phyloP scores from a whole-genome alignment of 2,888 invertebrate species.

The Drosophila yooni region DNA sequence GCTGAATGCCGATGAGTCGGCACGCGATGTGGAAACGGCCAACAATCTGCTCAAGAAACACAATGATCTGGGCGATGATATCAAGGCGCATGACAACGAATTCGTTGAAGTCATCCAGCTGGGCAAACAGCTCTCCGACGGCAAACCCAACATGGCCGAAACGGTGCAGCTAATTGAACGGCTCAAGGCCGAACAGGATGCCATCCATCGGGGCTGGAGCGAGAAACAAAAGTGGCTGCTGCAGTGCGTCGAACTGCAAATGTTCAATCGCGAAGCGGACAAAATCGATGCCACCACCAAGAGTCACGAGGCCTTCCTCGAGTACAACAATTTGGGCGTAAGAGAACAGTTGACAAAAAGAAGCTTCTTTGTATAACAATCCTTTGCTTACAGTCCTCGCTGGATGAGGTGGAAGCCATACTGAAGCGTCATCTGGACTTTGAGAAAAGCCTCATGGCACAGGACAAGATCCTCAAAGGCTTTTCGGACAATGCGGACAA shows the following conservation, averaged over 20 bases:
- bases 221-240: conserved; percentile 94
- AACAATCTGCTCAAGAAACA: conserved; percentile 95
- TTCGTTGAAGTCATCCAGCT: conserved; percentile 93
- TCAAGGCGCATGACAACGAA: conserved; percentile 95
- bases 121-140: conserved; percentile 90
- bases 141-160: conserved; percentile 91
- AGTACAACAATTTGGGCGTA: conserved; percentile 94
- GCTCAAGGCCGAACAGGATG: conserved; percentile 90
- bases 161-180: conserved; percentile 91
- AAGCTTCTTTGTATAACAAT: not conserved
- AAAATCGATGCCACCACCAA: conserved; percentile 98
- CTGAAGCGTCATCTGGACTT: conserved; percentile 97
- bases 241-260: conserved; percentile 94
- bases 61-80: conserved; percentile 95
- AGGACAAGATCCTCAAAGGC: conserved; percentile 94
- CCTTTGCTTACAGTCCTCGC: conserved; percentile 88
- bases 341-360: conserved; percentile 77
- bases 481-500: conserved; percentile 94
- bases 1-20: conserved; percentile 91
- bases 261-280: conserved; percentile 98
- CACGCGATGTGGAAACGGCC: conserved; percentile 96
- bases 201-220: conserved; percentile 92
- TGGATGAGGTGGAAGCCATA: conserved; percentile 96
- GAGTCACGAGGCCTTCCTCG: conserved; percentile 96
- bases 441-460: conserved; percentile 95